Conservation (phyloP, 2,113 vertebrate species). For the Dromaius novaehollandiae region DNA sequence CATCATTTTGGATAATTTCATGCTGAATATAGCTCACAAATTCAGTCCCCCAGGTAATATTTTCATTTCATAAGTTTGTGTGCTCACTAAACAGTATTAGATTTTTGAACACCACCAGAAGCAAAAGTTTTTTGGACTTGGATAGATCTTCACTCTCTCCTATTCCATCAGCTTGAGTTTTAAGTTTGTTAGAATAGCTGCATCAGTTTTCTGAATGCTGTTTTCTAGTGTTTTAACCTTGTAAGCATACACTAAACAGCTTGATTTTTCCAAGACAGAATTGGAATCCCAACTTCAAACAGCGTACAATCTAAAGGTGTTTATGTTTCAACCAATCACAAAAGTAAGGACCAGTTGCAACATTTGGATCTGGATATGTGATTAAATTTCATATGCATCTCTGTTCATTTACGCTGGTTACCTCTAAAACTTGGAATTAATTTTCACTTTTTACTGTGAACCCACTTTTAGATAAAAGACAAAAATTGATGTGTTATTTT, state of each 20-base stretch:
- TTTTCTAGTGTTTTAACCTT: slow-evolving; percentile 35
- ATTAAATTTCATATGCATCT: slow-evolving; percentile 24
- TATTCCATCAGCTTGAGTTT: neutral
- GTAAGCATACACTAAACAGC: neutral
- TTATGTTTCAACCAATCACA: neutral
- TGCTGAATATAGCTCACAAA: neutral
- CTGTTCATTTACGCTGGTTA: neutral
- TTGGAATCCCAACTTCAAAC: slow-evolving; percentile 42
- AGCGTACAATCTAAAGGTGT: neutral
- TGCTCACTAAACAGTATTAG: neutral
- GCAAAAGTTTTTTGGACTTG: slow-evolving; percentile 3
- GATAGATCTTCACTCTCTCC: neutral
- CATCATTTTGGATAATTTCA: neutral
- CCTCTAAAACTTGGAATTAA: slow-evolving; percentile 26
- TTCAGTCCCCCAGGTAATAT: slow-evolving; percentile 4
- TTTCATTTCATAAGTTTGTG: slow-evolving; percentile 24
- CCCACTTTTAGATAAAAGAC: slow-evolving; percentile 24
- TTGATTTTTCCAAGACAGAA: slow-evolving; percentile 45
- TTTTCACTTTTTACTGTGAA: slow-evolving; percentile 47
- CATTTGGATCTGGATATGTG: slow-evolving; percentile 5
- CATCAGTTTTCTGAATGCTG: neutral
- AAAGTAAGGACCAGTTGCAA: slow-evolving; percentile 6
- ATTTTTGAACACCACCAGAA: neutral
- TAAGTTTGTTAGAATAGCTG: neutral
- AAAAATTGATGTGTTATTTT: slow-evolving; percentile 23